Conservation (phyloP, 2,113 vertebrate genomes). For the Clupea harengus region DNA sequence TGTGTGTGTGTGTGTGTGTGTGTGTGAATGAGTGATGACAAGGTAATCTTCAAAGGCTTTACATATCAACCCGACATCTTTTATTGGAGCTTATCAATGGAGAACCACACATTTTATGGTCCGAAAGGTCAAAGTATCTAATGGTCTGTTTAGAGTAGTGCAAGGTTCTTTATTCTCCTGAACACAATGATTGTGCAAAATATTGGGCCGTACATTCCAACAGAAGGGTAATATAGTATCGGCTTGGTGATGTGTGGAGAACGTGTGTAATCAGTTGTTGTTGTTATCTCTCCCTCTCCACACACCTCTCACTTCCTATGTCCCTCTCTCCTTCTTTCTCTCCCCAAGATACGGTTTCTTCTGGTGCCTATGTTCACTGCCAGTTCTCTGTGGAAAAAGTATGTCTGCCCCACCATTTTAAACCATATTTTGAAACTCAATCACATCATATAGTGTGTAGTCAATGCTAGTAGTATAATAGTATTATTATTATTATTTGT, state of each 20-base stretch:
- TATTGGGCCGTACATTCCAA: neutral
- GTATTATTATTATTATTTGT: too few relatives aligned
- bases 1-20: neutral
- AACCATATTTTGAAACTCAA: neutral
- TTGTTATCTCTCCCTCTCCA: neutral
- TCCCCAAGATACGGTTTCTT: slow-evolving; percentile 74
- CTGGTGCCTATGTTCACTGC: slow-evolving; percentile 70
- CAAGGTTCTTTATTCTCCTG: neutral
- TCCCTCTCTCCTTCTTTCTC: neutral
- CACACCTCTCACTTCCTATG: neutral
- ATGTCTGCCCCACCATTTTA: slow-evolving; percentile 56
- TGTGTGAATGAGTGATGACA: too few relatives aligned
- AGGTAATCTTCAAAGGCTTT: neutral
- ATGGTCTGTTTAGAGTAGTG: neutral
- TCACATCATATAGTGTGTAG: neutral
- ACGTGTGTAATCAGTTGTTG: neutral
- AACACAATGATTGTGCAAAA: neutral
- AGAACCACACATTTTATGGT: neutral
- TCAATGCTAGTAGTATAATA: too few relatives aligned
- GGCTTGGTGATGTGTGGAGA: neutral
- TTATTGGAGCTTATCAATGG: neutral
- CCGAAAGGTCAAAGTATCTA: neutral
- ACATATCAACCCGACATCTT: neutral
- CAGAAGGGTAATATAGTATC: neutral
- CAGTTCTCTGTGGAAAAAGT: slow-evolving; percentile 72